Base-by-base conservation (phyloP, 2,888 invertebrate species). In the Smittia sp. region DNA sequence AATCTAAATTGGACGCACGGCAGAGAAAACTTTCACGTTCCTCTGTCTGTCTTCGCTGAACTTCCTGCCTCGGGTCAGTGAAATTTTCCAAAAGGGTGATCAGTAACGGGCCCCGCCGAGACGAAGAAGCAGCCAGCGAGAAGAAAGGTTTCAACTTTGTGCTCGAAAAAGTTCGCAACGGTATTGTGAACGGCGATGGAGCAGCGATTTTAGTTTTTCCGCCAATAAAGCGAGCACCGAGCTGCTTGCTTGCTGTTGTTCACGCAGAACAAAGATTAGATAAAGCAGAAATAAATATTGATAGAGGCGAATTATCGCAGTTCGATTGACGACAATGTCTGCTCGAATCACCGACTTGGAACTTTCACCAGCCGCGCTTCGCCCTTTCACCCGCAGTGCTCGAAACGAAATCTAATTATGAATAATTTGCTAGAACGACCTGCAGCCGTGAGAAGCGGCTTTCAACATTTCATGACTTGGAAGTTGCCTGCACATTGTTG, bases 11-110 rank as follows among this genome's bases (percentile, higher is more conserved):
- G 39, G 38, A 11, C 25, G 20, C 18, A 15, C n/a, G 39, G 66
- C 24, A 20, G 22, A 20, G 58, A 58, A 58, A 72, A 62, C 72
- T 72, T 72, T 72, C 72, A 72, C 72, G 54, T 38, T 4, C 58
- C 32, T 54, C 38, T 1, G 62, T 54, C 20, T 54, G 22, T 54
- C 52, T 27, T 54, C 27, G n/a, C 1, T 24, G n/a, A 22, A 32
- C 69, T 41, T 25, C 39, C 67, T 39, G 67, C 32, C 25, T 70
- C 32, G 32, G 70, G 70, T 70, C 70, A 70, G 22, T 63, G 63
- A 25, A 38, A 72, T 72, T 72, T 72, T 72, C 72, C 72, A 39
- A 72, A 38, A 72, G 72, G 72, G 15, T 72, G 72, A 58, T 15
- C 52, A 22, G 27, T 72, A 62, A 72, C 62, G 69, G 62, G 39